Conservation (phyloP, 2,888 invertebrate species). For the Eupithecia inturbata region DNA sequence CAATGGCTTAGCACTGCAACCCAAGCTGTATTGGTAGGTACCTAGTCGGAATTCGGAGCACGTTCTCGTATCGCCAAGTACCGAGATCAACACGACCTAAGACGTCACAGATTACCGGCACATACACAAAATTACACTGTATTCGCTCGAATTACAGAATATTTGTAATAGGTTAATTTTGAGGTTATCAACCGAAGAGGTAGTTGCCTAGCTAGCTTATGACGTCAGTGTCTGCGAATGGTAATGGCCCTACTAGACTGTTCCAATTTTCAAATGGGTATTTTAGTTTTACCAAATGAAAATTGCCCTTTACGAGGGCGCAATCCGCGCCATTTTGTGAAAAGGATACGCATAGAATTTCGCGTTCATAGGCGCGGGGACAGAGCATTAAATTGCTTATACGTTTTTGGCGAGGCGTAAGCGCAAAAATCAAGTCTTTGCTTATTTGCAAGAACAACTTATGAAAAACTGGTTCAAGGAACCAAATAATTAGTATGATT, state of each 20-base stretch:
- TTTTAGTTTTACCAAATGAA: background rate
- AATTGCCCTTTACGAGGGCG: too few relatives aligned
- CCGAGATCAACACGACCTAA: constrained; percentile 44
- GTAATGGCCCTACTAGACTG: background rate
- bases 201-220: background rate
- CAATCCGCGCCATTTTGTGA: too few relatives aligned
- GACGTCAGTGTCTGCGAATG: background rate
- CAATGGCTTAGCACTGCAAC: constrained; percentile 47
- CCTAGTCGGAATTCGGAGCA: constrained; percentile 50
- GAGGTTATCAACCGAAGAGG: background rate
- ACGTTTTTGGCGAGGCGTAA: too few relatives aligned
- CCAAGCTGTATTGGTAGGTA: constrained; percentile 40
- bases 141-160: background rate
- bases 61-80: constrained; percentile 52
- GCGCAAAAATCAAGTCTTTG: too few relatives aligned
- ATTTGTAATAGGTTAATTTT: background rate
- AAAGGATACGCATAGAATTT: too few relatives aligned
- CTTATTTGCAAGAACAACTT: too few relatives aligned
- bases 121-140: constrained; percentile 26
- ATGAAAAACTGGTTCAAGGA: too few relatives aligned
- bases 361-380: too few relatives aligned
- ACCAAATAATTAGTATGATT: too few relatives aligned
- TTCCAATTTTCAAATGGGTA: background rate
- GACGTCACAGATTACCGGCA: constrained; percentile 42
- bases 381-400: too few relatives aligned